Conservation (phyloP, 2,113 vertebrate species). For the Oriolus oriolus region DNA sequence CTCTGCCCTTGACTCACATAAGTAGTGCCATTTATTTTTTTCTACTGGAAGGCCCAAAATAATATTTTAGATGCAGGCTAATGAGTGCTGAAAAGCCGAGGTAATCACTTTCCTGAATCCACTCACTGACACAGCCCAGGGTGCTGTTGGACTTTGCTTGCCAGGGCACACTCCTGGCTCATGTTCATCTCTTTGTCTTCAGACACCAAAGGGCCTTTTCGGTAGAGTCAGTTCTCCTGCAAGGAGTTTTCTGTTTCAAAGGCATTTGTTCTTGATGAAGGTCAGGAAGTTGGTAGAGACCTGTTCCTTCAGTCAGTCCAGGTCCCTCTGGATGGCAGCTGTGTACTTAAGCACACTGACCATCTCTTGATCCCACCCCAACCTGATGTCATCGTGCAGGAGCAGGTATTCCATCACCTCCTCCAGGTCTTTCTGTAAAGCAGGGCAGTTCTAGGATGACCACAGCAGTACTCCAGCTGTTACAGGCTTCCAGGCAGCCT, state of each 20-base stretch:
- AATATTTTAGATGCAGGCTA: not conserved
- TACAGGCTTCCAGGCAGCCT: not conserved
- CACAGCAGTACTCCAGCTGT: not conserved
- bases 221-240: not conserved
- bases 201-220: not conserved
- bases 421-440: not conserved
- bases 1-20: not conserved
- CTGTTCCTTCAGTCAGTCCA: not conserved
- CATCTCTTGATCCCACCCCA: not conserved
- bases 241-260: not conserved
- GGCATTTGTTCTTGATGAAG: not conserved
- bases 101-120: not conserved
- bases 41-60: not conserved
- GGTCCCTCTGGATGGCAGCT: not conserved
- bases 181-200: not conserved
- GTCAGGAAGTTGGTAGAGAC: not conserved
- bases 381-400: not conserved
- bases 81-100: not conserved
- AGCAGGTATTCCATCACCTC: not conserved
- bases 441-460: not conserved
- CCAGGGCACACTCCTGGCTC: not conserved
- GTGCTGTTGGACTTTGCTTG: not conserved
- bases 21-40: not conserved
- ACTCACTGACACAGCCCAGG: not conserved
- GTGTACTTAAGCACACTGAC: not conserved